Base-by-base conservation (phyloP, 2,888 invertebrate genomes). In the Ennomos quercinarius region DNA sequence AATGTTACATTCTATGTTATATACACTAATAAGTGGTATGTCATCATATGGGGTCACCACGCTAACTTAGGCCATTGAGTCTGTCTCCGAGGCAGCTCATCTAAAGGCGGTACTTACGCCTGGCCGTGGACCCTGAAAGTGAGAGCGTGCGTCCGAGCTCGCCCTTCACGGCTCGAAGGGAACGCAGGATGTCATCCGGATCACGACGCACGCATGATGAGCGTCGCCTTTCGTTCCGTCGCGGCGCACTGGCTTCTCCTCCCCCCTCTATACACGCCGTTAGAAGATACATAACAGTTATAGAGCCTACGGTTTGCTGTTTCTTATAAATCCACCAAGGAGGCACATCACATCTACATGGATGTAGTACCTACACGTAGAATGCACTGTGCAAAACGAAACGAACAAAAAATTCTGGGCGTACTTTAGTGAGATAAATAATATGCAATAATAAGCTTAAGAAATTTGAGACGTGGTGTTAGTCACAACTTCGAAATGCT, bases 61-160 rank as follows among this genome's bases (percentile, higher is more conserved):
- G 45, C 37, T 34, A 43, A 13, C 17, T 37, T 36, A 53, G 52
- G 43, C 56, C 39, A 2, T n/a, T 9, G 10, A 10, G 37, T 12
- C 13, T 10, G n/a, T 27, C 38, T 12, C 9, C 37, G 44, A 36
- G 45, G 37, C 27, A n/a, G 46, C 10, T 27, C 41, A 27, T 39
- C 9, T n/a, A 45, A 36, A 9, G n/a, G 37, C 47, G n/a, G 47
- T 63, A 95, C 96, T 95, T 93, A 96, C 96, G 95, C 93, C 96
- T 94, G 74, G 95, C 95, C 74, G 94, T 93, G 67, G 94, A 94
- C 51, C 95, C 95, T 67, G 96, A 95, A 70, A 97, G 93, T 78
- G 97, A 97, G 94, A 97, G 96, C 54, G 97, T 96, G 59, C 97
- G 94, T 54, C 96, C 96, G 44, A 97, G 93, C 81, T 97, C 97